Evolutionary conservation across 2,888 invertebrate species (phyloP).

Genomic region (Iselma pallidipennis): DNA sequence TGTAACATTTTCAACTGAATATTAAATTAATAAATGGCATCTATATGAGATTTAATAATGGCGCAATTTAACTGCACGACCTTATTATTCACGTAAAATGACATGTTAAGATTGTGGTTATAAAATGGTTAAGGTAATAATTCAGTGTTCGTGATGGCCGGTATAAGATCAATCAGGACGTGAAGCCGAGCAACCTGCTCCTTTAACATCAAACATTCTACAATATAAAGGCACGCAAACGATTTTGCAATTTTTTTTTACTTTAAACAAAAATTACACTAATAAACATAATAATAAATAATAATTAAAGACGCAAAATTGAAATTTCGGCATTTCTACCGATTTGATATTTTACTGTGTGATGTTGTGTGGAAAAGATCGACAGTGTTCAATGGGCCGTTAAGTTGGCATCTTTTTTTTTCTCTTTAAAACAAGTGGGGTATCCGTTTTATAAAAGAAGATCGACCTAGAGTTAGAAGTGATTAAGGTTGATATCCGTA

Average conservation of each 20-base stretch:
- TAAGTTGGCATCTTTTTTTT: not conserved
- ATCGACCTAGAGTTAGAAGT: conserved; percentile 16
- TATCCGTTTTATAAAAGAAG: not conserved
- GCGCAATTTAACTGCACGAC: conserved; percentile 31
- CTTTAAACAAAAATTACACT: too few relatives aligned
- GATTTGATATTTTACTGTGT: too few relatives aligned
- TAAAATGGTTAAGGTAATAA: conserved; percentile 39
- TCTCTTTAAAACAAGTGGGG: too few relatives aligned
- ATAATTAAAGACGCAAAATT: too few relatives aligned
- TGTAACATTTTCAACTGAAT: not conserved
- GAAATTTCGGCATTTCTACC: too few relatives aligned
- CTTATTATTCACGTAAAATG: conserved; percentile 41
- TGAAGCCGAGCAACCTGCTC: conserved; percentile 31
- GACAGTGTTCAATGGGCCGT: not conserved
- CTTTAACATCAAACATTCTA: conserved; percentile 32
- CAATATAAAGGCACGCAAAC: conserved; percentile 33
- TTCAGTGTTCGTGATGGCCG: conserved; percentile 38
- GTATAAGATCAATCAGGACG: conserved; percentile 41
- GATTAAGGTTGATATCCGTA: conserved; percentile 24
- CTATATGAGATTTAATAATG: conserved; percentile 7
- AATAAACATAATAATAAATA: too few relatives aligned
- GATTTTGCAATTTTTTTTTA: not conserved
- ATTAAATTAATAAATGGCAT: not conserved
- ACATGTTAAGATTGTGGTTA: conserved; percentile 39
- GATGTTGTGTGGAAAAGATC: too few relatives aligned